Conservation (phyloP, 2,113 vertebrate genomes). For the Silurus meridionalis region DNA sequence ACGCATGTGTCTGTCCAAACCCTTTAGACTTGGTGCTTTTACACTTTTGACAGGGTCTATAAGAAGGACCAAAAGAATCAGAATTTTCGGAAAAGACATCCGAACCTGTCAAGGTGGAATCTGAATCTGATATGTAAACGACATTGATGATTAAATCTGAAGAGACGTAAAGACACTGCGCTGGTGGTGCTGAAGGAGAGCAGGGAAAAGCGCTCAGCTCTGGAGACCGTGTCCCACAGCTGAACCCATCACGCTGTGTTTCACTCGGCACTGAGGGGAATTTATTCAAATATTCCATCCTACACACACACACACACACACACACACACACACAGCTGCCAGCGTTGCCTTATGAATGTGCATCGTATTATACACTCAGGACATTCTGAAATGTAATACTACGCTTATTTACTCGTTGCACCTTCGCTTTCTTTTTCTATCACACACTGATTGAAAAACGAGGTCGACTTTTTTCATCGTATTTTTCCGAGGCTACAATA, state of each 20-base stretch:
- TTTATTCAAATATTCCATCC: conserved; percentile 49
- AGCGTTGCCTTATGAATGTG: background rate
- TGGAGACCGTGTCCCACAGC: conserved; percentile 21
- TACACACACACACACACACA: conserved; percentile 24
- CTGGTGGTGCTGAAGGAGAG: background rate
- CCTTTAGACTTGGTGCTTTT: no score
- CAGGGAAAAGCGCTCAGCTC: background rate
- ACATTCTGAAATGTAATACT: conserved; percentile 28
- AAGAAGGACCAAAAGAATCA: no score
- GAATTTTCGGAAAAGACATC: no score
- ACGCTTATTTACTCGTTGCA: conserved; percentile 35
- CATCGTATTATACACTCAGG: conserved; percentile 2
- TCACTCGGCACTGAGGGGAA: conserved; percentile 43
- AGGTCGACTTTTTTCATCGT: background rate
- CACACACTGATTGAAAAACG: conserved; percentile 4
- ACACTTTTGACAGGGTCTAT: no score
- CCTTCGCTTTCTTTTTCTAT: conserved; percentile 13
- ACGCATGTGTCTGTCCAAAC: no score
- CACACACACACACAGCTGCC: conserved; percentile 2
- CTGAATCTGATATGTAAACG: background rate
- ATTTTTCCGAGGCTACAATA: background rate
- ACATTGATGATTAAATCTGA: background rate
- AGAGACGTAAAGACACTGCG: background rate
- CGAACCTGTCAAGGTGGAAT: background rate
- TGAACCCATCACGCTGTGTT: conserved; percentile 45